phyloP scores from a whole-genome alignment of 1,140 invertebrate genomes.

The Drosophila aff. region DNA sequence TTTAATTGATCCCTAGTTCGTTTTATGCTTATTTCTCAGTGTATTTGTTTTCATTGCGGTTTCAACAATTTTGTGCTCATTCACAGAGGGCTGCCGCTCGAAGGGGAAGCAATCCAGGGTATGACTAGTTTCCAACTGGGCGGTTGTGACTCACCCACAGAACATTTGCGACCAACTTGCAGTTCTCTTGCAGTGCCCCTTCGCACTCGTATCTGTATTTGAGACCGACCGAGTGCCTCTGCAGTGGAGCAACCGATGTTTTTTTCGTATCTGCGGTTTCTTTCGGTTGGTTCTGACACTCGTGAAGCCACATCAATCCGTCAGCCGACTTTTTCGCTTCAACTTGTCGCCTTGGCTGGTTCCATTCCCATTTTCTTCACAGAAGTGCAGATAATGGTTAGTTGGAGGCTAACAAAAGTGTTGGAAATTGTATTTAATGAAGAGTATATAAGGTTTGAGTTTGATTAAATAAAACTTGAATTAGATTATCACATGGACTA shows the following conservation, averaged over 20 bases:
- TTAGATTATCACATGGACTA: neutral
- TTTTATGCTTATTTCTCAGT: neutral
- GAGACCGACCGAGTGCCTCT: neutral
- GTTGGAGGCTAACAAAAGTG: neutral
- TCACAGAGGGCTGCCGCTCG: constrained; percentile 28
- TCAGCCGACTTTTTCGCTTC: constrained; percentile 43
- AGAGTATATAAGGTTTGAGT: neutral
- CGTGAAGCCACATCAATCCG: constrained; percentile 70
- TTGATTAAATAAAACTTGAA: neutral
- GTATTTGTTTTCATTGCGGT: constrained; percentile 45
- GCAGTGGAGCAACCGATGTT: constrained; percentile 4
- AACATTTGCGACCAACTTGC: constrained; percentile 26
- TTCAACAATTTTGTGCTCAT: constrained; percentile 62
- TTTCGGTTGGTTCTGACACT: constrained; percentile 26
- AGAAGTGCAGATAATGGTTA: neutral
- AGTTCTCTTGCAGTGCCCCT: constrained; percentile 18
- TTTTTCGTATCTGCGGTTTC: constrained; percentile 37
- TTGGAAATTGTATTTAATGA: neutral
- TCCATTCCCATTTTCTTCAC: neutral
- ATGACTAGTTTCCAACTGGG: constrained; percentile 44
- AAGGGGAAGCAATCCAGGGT: constrained; percentile 12
- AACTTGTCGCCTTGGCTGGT: constrained; percentile 41
- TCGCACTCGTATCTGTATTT: constrained; percentile 26
- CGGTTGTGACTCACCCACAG: constrained; percentile 36
- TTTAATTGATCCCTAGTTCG: neutral